Conservation (phyloP, 1,140 invertebrate species). For the Scylla paramamosain region DNA sequence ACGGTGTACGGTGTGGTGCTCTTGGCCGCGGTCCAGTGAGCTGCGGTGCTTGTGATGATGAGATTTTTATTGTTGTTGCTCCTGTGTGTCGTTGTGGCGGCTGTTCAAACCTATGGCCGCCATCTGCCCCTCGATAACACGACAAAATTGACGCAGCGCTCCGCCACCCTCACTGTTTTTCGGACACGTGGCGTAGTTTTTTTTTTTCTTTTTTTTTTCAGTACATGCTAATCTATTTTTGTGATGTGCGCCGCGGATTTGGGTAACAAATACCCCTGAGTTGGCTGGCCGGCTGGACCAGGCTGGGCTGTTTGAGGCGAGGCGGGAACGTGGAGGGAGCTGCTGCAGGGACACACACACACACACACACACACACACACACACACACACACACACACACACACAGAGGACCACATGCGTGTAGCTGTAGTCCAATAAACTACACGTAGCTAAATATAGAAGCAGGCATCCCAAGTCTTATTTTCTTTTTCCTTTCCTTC, state of each 20-base stretch:
- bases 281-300: not conserved
- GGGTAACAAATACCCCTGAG: conserved; percentile 49
- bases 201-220: conserved; percentile 31
- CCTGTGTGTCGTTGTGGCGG: conserved; percentile 33
- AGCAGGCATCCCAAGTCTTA: not conserved
- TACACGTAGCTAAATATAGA: not conserved
- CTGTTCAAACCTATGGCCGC: conserved; percentile 46
- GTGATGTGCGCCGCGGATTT: conserved; percentile 44
- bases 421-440: too few species aligned
- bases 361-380: too few species aligned
- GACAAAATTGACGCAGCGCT: conserved; percentile 22
- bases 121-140: conserved; percentile 38
- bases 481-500: not conserved
- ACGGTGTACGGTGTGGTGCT: not conserved
- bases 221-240: conserved; percentile 51
- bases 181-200: not conserved
- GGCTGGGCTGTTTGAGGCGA: too few species aligned
- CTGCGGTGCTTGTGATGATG: conserved; percentile 21
- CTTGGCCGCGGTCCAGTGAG: conserved; percentile 30
- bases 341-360: too few species aligned
- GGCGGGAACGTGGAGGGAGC: too few species aligned
- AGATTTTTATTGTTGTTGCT: conserved; percentile 46
- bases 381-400: too few species aligned
- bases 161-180: too few species aligned
- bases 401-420: too few species aligned